Conservation (phyloP, 2,797 vertebrate species). For the Chaetophractus vellerosus region DNA sequence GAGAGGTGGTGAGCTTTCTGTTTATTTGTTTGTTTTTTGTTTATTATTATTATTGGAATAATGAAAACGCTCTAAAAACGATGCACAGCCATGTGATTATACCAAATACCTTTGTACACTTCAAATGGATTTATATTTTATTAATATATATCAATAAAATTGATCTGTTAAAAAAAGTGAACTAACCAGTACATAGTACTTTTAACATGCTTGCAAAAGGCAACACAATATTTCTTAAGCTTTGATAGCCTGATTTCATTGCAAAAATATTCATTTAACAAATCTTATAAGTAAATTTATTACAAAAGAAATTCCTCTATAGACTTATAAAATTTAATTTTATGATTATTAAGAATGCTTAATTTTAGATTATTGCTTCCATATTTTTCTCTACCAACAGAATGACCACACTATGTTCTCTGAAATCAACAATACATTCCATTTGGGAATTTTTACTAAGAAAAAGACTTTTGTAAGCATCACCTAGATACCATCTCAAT, state of each 20-base stretch:
- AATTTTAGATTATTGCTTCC: background rate
- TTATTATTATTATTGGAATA: too few relatives aligned
- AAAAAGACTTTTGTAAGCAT: constrained; percentile 44
- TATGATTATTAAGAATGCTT: constrained; percentile 15
- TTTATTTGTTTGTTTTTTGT: too few relatives aligned
- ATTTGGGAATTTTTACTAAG: background rate
- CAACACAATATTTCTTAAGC: background rate
- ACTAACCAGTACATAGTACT: background rate
- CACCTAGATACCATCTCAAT: background rate
- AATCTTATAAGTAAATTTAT: constrained; percentile 21
- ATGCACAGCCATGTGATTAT: too few relatives aligned
- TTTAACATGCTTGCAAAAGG: background rate
- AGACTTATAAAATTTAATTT: background rate
- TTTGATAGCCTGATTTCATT: background rate
- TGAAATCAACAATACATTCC: background rate
- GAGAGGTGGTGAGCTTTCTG: too few relatives aligned
- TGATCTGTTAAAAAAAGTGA: background rate
- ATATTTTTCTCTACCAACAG: background rate
- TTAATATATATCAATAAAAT: too few relatives aligned
- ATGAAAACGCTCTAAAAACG: too few relatives aligned
- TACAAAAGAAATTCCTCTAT: background rate
- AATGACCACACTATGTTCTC: background rate
- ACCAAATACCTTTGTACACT: too few relatives aligned
- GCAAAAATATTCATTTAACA: background rate
- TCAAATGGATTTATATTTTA: too few relatives aligned